Conservation (phyloP, 2,888 invertebrate genomes). For the Argyresthia goedartella region DNA sequence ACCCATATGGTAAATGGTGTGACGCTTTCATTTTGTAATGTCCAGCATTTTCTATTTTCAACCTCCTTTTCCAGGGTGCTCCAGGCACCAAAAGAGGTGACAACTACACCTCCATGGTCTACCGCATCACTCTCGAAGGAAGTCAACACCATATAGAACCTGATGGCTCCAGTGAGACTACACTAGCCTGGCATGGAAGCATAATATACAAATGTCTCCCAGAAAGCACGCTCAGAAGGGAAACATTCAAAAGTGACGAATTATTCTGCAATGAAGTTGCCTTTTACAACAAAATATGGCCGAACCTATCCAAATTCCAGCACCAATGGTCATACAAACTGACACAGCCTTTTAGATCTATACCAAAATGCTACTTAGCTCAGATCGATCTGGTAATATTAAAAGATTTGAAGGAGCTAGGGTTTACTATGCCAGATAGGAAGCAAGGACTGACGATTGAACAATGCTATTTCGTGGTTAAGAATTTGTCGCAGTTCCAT, state of each 20-base stretch:
- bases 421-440: slow-evolving; percentile 76
- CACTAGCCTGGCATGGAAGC: slow-evolving; percentile 73
- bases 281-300: slow-evolving; percentile 79
- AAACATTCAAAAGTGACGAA: slow-evolving; percentile 78
- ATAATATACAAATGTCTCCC: slow-evolving; percentile 81
- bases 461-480: slow-evolving; percentile 72
- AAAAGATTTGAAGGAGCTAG: slow-evolving; percentile 73
- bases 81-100: slow-evolving; percentile 81
- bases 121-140: slow-evolving; percentile 74
- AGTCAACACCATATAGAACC: slow-evolving; percentile 30
- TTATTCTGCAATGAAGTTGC: slow-evolving; percentile 80
- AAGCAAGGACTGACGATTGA: slow-evolving; percentile 71
- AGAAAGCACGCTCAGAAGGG: slow-evolving; percentile 73
- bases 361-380: slow-evolving; percentile 74
- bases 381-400: slow-evolving; percentile 67
- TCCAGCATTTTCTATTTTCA: no score
- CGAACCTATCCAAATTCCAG: slow-evolving; percentile 73
- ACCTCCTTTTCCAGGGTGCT: slow-evolving; percentile 60
- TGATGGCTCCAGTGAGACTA: slow-evolving; percentile 32
- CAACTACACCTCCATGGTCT: slow-evolving; percentile 81
- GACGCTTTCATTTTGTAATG: no score
- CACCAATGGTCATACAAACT: slow-evolving; percentile 39
- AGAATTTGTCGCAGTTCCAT: slow-evolving; percentile 74
- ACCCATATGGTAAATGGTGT: no score
- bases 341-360: slow-evolving; percentile 58